Evolutionary conservation across 2,113 vertebrate species (phyloP), one percentile per base, ranked within the genome.

Genomic region (Vireo altiloquus): DNA sequence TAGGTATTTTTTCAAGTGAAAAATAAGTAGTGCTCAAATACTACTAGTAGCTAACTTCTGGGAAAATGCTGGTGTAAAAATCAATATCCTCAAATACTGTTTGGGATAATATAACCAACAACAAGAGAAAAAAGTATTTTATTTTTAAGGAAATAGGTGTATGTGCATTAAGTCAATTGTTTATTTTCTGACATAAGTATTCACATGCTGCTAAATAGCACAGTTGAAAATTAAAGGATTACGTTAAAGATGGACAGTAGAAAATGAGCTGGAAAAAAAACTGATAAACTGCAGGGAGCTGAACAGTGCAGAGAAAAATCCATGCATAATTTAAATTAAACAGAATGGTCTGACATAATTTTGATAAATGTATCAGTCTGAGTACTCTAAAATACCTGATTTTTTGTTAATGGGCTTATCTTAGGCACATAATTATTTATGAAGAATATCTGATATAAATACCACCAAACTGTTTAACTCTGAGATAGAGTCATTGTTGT

Each of bases 21-120:
- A 95, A 93, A 80, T 76, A 91, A 92, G 82, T 77, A 80, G 14
- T 27, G 4, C 24, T 89, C 60, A 90, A 95, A 88, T 94, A 96
- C 75, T 92, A 78, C 92, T 97, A 96, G 87, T 66, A 92, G 71
- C 14, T 71, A 90, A 76, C 35, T 92, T 89, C 63, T 50, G 77
- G 44, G 18, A 91, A 68, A 92, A 93, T 77, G 13, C 78, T 93
- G 27, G 2, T 40, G 24, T 70, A 90, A 86, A 90, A 96, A 39
- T 89, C 74, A 90, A 37, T 89, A 82, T 63, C 85, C 6, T 85
- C 59, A 95, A 78, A 33, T 91, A 31, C 5, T 52, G 15, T 87
- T 95, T 69, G 37, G 21, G 46, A 84, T 9, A 91, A 63, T 71
- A 91, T 68, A 44, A 49, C 14, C 39, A 79, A 64, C 10, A 91